phyloP scores from a whole-genome alignment of 2,113 vertebrate species.

The Malurus melanocephalus region DNA sequence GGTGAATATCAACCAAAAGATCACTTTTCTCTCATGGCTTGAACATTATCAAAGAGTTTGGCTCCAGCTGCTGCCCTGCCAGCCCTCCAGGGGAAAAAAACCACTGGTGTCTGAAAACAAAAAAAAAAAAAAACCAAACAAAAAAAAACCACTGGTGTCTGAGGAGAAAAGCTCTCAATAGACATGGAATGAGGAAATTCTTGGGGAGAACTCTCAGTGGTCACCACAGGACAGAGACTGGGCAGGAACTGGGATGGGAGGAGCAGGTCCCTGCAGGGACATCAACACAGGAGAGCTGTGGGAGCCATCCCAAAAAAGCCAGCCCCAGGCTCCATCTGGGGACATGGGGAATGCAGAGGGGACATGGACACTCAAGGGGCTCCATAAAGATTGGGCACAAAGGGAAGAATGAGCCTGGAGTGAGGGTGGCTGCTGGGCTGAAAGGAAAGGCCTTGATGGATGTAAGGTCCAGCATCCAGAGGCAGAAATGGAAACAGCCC shows the following conservation, averaged over 20 bases:
- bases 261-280: not conserved
- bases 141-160: accelerated
- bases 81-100: not conserved
- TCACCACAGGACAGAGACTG: not conserved
- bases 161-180: not conserved
- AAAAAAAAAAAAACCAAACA: too few species aligned
- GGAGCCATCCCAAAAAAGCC: accelerated
- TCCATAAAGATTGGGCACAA: not conserved
- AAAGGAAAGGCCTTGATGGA: not conserved
- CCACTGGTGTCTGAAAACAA: not conserved
- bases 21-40: not conserved
- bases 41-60: not conserved
- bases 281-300: not conserved
- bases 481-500: not conserved
- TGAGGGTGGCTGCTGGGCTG: not conserved
- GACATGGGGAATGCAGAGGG: not conserved
- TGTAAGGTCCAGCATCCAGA: not conserved
- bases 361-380: not conserved
- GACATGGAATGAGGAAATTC: not conserved
- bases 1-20: not conserved
- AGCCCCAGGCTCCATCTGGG: not conserved
- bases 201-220: not conserved
- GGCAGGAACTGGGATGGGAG: not conserved
- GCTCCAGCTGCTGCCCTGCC: not conserved
- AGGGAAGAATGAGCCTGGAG: not conserved